Conservation (phyloP, 2,888 invertebrate genomes). For the Acrobasis consociella region DNA sequence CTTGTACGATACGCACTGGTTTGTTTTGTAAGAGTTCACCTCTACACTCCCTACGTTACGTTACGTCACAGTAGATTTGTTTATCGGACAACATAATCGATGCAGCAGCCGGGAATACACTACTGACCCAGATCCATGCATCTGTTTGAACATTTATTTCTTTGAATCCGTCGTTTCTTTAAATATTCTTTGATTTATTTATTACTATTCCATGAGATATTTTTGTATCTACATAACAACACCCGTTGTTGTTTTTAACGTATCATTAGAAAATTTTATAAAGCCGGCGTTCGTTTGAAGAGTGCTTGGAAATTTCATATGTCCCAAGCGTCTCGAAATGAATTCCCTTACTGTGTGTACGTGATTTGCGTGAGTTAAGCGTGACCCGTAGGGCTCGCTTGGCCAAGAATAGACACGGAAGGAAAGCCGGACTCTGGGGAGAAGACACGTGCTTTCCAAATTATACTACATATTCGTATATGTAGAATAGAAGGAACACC, state of each 20-base stretch:
- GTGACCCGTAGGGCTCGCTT: slow-evolving; percentile 64
- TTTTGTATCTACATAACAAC: slow-evolving; percentile 17
- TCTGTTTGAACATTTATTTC: slow-evolving; percentile 64
- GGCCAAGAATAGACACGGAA: slow-evolving; percentile 77
- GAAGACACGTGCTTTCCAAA: slow-evolving; percentile 63
- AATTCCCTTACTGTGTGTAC: slow-evolving; percentile 68
- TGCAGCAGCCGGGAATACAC: slow-evolving; percentile 65
- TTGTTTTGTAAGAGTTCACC: slow-evolving; percentile 64
- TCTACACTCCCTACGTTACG: slow-evolving; percentile 43
- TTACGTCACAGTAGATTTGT: slow-evolving; percentile 71
- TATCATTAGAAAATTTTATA: slow-evolving; percentile 44
- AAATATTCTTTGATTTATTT: slow-evolving; percentile 35
- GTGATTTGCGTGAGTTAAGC: slow-evolving; percentile 70
- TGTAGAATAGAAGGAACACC: slow-evolving; percentile 26
- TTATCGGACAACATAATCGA: slow-evolving; percentile 62
- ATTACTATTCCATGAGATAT: slow-evolving; percentile 25
- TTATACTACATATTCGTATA: slow-evolving; percentile 47
- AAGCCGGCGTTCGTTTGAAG: slow-evolving; percentile 29
- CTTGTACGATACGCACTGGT: slow-evolving; percentile 51
- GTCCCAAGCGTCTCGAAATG: slow-evolving; percentile 51
- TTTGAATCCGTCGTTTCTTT: slow-evolving; percentile 47
- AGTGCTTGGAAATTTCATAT: slow-evolving; percentile 48
- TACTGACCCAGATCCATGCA: slow-evolving; percentile 72
- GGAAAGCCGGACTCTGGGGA: slow-evolving; percentile 66
- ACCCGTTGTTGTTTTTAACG: slow-evolving; percentile 34